phyloP scores from a whole-genome alignment of 2,797 vertebrate species.

The Phalanger gymnotis region DNA sequence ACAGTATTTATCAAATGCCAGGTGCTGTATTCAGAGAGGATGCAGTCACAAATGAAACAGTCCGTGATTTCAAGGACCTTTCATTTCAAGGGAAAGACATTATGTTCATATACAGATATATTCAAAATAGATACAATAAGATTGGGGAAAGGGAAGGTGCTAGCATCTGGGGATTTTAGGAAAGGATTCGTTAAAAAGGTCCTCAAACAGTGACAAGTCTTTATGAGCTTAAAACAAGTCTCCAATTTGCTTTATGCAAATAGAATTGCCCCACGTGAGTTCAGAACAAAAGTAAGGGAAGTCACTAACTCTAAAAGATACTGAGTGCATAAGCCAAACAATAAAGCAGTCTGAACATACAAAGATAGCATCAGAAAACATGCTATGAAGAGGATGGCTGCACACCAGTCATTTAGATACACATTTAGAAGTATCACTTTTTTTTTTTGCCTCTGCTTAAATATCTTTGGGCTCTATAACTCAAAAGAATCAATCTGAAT shows the following conservation, averaged over 20 bases:
- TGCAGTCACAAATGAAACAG: background rate
- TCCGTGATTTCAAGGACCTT: background rate
- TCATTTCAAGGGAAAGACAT: background rate
- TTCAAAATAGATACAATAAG: background rate
- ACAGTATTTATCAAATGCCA: background rate
- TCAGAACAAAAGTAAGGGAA: background rate
- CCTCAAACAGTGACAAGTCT: background rate
- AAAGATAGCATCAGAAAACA: background rate
- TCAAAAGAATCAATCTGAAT: background rate
- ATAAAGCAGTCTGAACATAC: background rate
- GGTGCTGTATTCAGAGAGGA: background rate
- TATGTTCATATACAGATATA: background rate
- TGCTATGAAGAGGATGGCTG: background rate
- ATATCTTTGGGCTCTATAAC: background rate
- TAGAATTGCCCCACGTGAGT: background rate
- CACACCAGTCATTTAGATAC: background rate
- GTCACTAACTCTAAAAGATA: background rate
- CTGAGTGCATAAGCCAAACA: background rate
- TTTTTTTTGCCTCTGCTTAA: background rate
- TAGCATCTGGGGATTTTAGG: background rate
- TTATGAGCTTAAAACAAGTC: background rate
- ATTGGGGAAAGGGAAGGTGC: background rate
- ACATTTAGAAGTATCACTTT: background rate
- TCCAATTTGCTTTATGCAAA: background rate
- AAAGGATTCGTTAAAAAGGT: background rate